Percentiles rank a stretch among this genome's conserved stretches.
Evolutionary conservation across 2,888 invertebrate species (phyloP).

Genomic region (Polymixis lichenea): DNA sequence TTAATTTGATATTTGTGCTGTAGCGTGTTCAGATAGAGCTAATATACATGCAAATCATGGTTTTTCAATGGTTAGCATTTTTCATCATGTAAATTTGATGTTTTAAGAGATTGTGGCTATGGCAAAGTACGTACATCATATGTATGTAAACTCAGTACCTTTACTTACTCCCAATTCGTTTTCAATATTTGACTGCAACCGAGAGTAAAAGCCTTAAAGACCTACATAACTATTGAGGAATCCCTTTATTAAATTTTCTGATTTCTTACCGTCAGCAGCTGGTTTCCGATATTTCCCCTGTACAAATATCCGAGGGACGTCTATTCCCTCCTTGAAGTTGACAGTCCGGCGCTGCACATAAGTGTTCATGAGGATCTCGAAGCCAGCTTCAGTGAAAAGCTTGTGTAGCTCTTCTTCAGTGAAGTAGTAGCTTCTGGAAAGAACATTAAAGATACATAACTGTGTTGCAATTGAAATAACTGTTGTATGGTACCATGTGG

Average conservation of each 20-base stretch:
- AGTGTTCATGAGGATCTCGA: conserved; percentile 92
- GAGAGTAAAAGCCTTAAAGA: no score
- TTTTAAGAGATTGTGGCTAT: neutral
- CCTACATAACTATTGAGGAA: no score
- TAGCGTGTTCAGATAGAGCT: conserved; percentile 87
- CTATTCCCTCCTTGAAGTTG: conserved; percentile 97
- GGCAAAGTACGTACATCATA: no score
- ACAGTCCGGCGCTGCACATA: conserved; percentile 97
- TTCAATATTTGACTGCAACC: no score
- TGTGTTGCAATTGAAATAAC: no score
- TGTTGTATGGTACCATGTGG: neutral
- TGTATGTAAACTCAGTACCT: no score
- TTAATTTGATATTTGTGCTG: neutral
- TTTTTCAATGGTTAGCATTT: conserved; percentile 88
- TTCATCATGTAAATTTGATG: conserved; percentile 78
- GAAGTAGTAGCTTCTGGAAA: conserved; percentile 94
- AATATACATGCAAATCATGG: conserved; percentile 90
- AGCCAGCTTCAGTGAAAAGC: conserved; percentile 93
- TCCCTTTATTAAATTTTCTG: no score
- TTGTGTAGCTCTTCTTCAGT: conserved; percentile 92
- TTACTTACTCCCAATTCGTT: no score
- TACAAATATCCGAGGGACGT: conserved; percentile 97
- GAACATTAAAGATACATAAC: neutral
- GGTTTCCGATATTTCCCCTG: conserved; percentile 95
- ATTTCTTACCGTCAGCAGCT: conserved; percentile 68